A percentile compares a stretch with the other conserved stretches of the same genome.
These are phyloP conservation scores for Ladona fulva DNA, from an alignment of 1,140 invertebrate genomes.

Conservation along the genomic window DNA sequence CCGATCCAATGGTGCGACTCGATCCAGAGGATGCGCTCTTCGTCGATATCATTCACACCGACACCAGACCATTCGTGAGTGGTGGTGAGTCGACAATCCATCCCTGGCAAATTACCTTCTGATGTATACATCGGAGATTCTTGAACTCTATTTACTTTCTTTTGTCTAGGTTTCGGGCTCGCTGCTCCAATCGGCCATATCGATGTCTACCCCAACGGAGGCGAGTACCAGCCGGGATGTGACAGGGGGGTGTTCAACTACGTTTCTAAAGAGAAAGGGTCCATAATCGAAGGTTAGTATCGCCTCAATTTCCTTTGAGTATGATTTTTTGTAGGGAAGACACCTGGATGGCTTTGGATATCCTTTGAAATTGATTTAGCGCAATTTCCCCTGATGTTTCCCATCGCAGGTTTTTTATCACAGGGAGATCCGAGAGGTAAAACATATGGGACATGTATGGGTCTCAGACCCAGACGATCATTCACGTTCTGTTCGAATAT, in stretches of 20 bases:
- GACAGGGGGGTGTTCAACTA: conserved; percentile 57
- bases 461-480: too few species aligned
- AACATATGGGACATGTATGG: too few species aligned
- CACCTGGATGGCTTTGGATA: too few species aligned
- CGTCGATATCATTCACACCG: conserved; percentile 83
- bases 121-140: background rate
- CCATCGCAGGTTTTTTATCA: too few species aligned
- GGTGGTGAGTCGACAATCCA: conserved; percentile 43
- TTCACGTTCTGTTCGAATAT: too few species aligned
- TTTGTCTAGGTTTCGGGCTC: conserved; percentile 58
- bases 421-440: too few species aligned
- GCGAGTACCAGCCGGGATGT: conserved; percentile 76
- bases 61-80: conserved; percentile 67
- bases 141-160: conserved; percentile 14
- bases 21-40: conserved; percentile 76
- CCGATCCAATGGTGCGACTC: conserved; percentile 67
- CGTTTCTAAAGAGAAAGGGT: conserved; percentile 53
- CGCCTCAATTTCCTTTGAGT: too few species aligned
- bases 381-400: too few species aligned
- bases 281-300: conserved; percentile 45
- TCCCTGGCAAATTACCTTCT: background rate
- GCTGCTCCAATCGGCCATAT: conserved; percentile 71
- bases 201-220: conserved; percentile 86
- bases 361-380: too few species aligned
- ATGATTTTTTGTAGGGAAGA: too few species aligned